Evolutionary conservation across 37 sponge, comb jelly and placozoan genomes (phyloP).

Genomic region (Lycopodina hypogea): DNA sequence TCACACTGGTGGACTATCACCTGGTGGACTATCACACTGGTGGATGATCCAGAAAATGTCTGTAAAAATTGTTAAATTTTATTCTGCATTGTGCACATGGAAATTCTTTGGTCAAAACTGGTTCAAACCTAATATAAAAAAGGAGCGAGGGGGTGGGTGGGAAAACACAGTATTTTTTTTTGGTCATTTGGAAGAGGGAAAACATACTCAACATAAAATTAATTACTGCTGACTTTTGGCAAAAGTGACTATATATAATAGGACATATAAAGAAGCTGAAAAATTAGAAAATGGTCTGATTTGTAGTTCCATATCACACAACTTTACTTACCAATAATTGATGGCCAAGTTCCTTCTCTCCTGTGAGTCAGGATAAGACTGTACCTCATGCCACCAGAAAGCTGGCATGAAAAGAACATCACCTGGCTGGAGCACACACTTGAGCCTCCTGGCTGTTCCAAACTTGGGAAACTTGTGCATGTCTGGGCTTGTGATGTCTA

Average conservation of each 20-base stretch:
- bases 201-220: too few species aligned
- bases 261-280: too few species aligned
- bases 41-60: constrained; percentile 47
- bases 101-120: constrained; percentile 74
- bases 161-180: too few species aligned
- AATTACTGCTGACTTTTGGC: too few species aligned
- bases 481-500: constrained; percentile 64
- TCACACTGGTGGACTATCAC: too few species aligned
- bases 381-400: constrained; percentile 91
- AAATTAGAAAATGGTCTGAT: too few species aligned
- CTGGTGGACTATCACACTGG: background rate
- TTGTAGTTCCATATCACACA: too few species aligned
- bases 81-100: constrained; percentile 72
- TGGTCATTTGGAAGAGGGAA: too few species aligned
- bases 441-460: constrained; percentile 15
- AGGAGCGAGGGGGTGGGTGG: too few species aligned
- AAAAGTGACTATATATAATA: too few species aligned
- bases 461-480: constrained; percentile 65
- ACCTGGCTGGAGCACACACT: constrained; percentile 56
- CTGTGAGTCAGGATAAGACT: constrained; percentile 57
- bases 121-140: constrained; percentile 63
- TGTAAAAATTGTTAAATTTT: constrained; percentile 44
- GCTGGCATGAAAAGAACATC: constrained; percentile 86
- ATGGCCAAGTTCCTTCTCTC: constrained; percentile 77
- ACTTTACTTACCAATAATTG: constrained; percentile 72